These are phyloP conservation scores for Tinea trinotella DNA, from an alignment of 2,888 invertebrate species.

Conservation along the genomic window DNA sequence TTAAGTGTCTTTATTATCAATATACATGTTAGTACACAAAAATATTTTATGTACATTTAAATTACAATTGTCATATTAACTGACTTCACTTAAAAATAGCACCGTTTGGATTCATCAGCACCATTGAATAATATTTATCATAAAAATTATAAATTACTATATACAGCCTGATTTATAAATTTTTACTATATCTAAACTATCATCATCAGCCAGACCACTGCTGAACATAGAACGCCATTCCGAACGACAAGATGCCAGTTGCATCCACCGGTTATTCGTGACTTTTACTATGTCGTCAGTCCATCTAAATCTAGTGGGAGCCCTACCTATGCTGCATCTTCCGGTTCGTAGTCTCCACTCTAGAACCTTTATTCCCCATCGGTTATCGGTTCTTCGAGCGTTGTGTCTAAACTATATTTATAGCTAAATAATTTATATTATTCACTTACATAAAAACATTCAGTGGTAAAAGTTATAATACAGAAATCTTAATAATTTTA, in stretches of 20 bases:
- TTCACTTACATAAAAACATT: slow-evolving; percentile 21
- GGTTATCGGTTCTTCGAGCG: no score
- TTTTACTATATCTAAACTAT: background rate
- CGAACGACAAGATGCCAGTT: no score
- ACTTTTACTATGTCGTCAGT: no score
- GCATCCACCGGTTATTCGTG: no score
- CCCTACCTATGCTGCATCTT: no score
- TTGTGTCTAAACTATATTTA: no score
- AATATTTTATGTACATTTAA: slow-evolving; percentile 22
- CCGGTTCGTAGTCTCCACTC: no score
- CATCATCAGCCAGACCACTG: no score
- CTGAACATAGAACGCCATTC: no score
- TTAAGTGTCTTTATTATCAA: background rate
- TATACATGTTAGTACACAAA: background rate
- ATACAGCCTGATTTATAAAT: background rate
- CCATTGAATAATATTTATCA: background rate
- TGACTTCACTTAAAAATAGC: slow-evolving; percentile 29
- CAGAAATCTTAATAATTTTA: background rate
- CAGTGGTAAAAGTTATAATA: background rate
- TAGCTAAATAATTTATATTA: slow-evolving; percentile 23
- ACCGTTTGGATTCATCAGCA: slow-evolving; percentile 42
- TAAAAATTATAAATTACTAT: background rate
- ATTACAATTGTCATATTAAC: slow-evolving; percentile 22
- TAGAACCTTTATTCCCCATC: no score
- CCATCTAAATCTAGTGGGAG: no score